These are phyloP conservation scores for Bradypodion ventrale DNA, from an alignment of 2,797 vertebrate species.

Conservation along the genomic window DNA sequence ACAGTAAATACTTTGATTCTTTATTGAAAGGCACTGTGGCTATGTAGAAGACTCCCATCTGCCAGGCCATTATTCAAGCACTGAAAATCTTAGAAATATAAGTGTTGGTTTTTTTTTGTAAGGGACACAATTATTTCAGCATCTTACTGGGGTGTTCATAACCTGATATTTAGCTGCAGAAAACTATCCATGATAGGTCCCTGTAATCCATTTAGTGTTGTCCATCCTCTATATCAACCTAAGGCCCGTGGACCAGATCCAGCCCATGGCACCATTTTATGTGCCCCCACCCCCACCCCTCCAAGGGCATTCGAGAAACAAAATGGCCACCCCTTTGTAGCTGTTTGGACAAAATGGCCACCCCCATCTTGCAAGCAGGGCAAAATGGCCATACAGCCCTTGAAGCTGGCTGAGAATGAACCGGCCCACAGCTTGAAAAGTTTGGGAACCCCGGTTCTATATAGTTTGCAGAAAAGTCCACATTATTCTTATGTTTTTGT, in stretches of 20 bases:
- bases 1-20: slow-evolving; percentile 39
- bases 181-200: slow-evolving; percentile 41
- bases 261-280: too few species aligned
- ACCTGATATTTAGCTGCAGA: slow-evolving; percentile 43
- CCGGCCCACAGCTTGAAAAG: too few species aligned
- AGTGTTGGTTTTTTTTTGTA: too few species aligned
- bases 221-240: slow-evolving; percentile 26
- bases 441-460: too few species aligned
- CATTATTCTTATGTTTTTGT: slow-evolving; percentile 1
- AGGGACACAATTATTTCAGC: slow-evolving; percentile 17
- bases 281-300: too few species aligned
- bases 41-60: slow-evolving; percentile 27
- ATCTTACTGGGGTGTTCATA: slow-evolving; percentile 33
- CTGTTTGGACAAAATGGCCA: too few species aligned
- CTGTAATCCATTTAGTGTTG: slow-evolving; percentile 23
- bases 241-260: too few species aligned
- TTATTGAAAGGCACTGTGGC: slow-evolving; percentile 18
- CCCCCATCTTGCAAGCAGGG: too few species aligned
- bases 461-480: slow-evolving; percentile 8
- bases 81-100: slow-evolving; percentile 37
- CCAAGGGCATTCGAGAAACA: too few species aligned
- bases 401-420: too few species aligned
- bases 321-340: too few species aligned
- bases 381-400: too few species aligned
- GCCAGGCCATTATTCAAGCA: slow-evolving; percentile 50